Evolutionary conservation across 2,113 vertebrate species (phyloP).

Genomic region (Chascanopsetta lugubris): DNA sequence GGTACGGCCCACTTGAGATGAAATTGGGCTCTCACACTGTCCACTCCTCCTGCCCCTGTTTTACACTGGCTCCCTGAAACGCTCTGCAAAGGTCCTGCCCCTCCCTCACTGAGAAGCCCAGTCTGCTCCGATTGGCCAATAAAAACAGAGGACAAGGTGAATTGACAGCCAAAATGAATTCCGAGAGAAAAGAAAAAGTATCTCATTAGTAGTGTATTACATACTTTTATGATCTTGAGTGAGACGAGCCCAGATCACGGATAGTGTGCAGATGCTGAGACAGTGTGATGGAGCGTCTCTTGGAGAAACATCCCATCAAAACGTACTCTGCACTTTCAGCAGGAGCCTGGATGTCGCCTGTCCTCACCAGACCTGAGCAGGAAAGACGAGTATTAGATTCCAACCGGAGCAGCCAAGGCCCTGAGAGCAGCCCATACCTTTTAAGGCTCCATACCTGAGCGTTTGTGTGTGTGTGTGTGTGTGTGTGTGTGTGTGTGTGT

Average conservation of each 20-base stretch:
- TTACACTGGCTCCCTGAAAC: no score
- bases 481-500: slow-evolving; percentile 13
- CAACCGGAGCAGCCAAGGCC: slow-evolving; percentile 43
- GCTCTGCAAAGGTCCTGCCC: no score
- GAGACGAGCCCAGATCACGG: not conserved
- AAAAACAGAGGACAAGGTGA: no score
- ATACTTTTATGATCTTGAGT: not conserved
- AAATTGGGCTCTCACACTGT: no score
- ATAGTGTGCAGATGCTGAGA: not conserved
- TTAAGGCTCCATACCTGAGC: slow-evolving; percentile 66
- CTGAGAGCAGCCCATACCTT: slow-evolving; percentile 67
- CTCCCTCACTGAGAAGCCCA: no score
- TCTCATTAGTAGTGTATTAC: not conserved
- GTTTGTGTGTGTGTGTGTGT: slow-evolving; percentile 17
- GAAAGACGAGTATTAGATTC: slow-evolving; percentile 46
- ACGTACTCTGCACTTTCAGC: slow-evolving; percentile 4
- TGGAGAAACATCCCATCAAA: slow-evolving; percentile 11
- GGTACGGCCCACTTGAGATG: no score
- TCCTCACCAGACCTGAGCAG: slow-evolving; percentile 34
- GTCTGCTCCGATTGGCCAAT: no score
- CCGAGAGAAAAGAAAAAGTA: no score
- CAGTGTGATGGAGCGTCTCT: not conserved
- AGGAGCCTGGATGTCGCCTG: slow-evolving; percentile 31
- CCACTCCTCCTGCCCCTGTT: no score
- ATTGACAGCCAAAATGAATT: no score